Evolutionary conservation across 2,888 invertebrate species (phyloP).

Genomic region (Mycogona germanica): DNA sequence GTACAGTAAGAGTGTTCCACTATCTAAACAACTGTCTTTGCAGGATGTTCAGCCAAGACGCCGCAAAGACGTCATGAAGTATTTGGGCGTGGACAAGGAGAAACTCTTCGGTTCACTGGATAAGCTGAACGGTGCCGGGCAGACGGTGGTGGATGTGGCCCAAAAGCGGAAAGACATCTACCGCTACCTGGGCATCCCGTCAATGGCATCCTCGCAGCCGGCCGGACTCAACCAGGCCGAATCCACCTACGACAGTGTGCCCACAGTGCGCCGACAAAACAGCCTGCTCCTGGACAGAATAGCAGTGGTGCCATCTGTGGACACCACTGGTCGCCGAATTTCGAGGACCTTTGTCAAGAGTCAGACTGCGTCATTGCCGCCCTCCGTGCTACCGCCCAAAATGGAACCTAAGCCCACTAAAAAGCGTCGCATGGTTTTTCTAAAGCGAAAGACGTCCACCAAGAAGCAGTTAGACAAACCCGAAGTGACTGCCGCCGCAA

Average conservation of each 20-base stretch:
- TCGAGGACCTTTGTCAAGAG: slow-evolving; percentile 9
- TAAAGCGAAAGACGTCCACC: slow-evolving; percentile 4
- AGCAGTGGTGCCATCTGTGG: too few species aligned
- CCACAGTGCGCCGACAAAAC: background rate
- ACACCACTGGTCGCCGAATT: background rate
- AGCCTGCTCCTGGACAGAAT: background rate
- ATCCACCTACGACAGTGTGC: slow-evolving; percentile 4
- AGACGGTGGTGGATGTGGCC: too few species aligned
- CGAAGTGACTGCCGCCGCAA: background rate
- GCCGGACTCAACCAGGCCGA: slow-evolving; percentile 7
- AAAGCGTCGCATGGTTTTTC: background rate
- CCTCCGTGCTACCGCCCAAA: background rate
- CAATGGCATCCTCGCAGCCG: slow-evolving; percentile 14
- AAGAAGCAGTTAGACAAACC: background rate
- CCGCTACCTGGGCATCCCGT: slow-evolving; percentile 14
- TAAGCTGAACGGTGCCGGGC: background rate
- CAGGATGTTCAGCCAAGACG: background rate
- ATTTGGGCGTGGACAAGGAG: slow-evolving; percentile 11
- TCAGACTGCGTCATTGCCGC: background rate
- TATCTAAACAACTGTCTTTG: too few species aligned
- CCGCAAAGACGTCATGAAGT: slow-evolving; percentile 15
- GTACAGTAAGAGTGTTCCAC: slow-evolving; percentile 2
- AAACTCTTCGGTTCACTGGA: slow-evolving; percentile 8
- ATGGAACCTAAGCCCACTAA: background rate
- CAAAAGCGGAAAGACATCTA: slow-evolving; percentile 15